phyloP scores from a whole-genome alignment of 2,113 vertebrate species.

The Rhinoderma darwinii region DNA sequence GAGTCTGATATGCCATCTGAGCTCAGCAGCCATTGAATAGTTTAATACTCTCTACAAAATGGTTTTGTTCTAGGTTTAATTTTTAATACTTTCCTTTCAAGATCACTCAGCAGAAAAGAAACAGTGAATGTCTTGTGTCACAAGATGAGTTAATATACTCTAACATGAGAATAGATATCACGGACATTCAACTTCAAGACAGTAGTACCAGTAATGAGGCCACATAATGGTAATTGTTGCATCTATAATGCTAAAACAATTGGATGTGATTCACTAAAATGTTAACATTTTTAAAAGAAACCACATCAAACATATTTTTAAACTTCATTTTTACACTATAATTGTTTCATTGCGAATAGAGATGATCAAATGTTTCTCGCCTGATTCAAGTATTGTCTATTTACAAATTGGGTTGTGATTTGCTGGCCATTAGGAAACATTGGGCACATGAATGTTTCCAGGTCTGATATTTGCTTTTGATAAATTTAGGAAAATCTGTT shows the following conservation, averaged over 20 bases:
- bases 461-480: no score
- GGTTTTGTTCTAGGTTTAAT: conserved; percentile 26
- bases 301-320: not conserved
- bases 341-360: not conserved
- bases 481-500: no score
- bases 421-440: no score
- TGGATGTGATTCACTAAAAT: not conserved
- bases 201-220: not conserved
- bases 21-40: not conserved
- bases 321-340: no score
- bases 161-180: not conserved
- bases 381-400: no score
- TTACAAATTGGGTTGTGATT: no score
- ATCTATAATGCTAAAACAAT: not conserved
- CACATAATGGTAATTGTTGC: no score
- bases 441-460: no score
- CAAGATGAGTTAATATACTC: not conserved
- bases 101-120: conserved; percentile 15
- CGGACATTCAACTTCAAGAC: conserved; percentile 9
- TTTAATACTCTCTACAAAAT: conserved; percentile 4
- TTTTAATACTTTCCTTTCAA: conserved; percentile 24
- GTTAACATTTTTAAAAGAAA: not conserved
- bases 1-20: conserved; percentile 12
- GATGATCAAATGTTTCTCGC: no score
- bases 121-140: conserved; percentile 18